Conservation (phyloP, 2,888 invertebrate species). For the Diaperis boleti region DNA sequence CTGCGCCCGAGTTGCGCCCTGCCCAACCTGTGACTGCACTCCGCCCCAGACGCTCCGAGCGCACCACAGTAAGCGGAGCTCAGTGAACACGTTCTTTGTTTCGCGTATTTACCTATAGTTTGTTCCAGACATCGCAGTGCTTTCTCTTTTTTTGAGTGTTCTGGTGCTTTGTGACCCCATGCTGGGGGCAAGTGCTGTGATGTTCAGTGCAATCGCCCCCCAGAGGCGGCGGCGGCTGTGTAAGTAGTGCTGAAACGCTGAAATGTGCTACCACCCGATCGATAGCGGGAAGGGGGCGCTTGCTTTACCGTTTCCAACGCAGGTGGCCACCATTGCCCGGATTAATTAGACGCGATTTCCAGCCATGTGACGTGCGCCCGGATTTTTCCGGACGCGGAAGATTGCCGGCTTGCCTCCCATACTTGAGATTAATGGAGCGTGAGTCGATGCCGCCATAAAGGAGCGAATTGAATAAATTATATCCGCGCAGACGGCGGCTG, state of each 20-base stretch:
- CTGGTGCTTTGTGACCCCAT: conserved; percentile 24
- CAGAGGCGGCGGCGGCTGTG: conserved; percentile 5
- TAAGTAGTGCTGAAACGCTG: conserved; percentile 23
- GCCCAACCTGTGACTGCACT: conserved; percentile 58
- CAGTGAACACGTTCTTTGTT: conserved; percentile 54
- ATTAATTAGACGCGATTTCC: conserved; percentile 25
- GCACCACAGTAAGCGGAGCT: conserved; percentile 54
- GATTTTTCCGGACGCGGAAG: conserved; percentile 2
- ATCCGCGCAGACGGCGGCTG: conserved; percentile 41
- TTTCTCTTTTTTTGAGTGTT: conserved; percentile 18
- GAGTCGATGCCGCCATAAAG: conserved; percentile 47
- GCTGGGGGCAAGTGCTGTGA: conserved; percentile 30
- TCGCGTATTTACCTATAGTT: conserved; percentile 49
- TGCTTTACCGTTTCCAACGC: conserved; percentile 12
- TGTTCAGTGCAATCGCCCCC: conserved; percentile 17
- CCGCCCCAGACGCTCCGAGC: conserved; percentile 61
- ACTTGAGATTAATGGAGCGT: conserved; percentile 53
- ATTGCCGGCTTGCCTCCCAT: conserved; percentile 51
- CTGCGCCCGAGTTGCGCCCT: conserved; percentile 61
- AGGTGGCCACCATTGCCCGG: conserved; percentile 16
- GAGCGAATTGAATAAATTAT: conserved; percentile 42
- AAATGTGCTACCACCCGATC: conserved; percentile 1
- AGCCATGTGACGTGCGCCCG: conserved; percentile 18
- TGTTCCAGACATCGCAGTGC: conserved; percentile 16
- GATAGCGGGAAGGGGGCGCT: conserved; percentile 3